Conservation (phyloP, 2,888 invertebrate species). For the Pegoplata infirma region DNA sequence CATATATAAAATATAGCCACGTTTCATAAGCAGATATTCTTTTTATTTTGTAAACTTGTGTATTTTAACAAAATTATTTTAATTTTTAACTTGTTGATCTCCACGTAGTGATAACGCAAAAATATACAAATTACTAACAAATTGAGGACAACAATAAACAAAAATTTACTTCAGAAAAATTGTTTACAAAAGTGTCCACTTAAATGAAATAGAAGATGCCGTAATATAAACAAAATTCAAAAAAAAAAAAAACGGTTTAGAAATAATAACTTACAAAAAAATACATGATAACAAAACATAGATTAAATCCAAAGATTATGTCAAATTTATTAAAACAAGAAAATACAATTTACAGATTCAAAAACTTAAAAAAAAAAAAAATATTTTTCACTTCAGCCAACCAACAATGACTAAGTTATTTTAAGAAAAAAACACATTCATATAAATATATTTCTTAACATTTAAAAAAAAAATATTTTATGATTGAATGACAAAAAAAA, state of each 20-base stretch:
- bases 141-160: conserved; percentile 39
- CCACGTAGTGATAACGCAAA: conserved; percentile 46
- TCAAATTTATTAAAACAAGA: conserved; percentile 59
- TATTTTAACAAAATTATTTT: neutral
- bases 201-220: conserved; percentile 20
- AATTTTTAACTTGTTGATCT: conserved; percentile 30
- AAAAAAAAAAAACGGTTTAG: conserved; percentile 18
- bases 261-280: conserved; percentile 7
- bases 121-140: conserved; percentile 40
- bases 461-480: neutral
- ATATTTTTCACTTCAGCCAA: too few species aligned
- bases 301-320: conserved; percentile 55
- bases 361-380: too few species aligned
- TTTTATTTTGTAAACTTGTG: too few species aligned
- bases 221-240: neutral
- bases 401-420: conserved; percentile 53
- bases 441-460: conserved; percentile 3
- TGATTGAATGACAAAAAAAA: conserved; percentile 13
- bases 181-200: conserved; percentile 55
- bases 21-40: too few species aligned
- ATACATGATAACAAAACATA: conserved; percentile 29
- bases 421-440: conserved; percentile 4
- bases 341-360: conserved; percentile 22
- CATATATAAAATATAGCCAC: too few species aligned
- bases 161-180: conserved; percentile 12